Percentiles rank a stretch among this genome's conserved stretches.
These are phyloP conservation scores for Branchellion lobata DNA, from an alignment of 2,888 invertebrate species.

Conservation along the genomic window DNA sequence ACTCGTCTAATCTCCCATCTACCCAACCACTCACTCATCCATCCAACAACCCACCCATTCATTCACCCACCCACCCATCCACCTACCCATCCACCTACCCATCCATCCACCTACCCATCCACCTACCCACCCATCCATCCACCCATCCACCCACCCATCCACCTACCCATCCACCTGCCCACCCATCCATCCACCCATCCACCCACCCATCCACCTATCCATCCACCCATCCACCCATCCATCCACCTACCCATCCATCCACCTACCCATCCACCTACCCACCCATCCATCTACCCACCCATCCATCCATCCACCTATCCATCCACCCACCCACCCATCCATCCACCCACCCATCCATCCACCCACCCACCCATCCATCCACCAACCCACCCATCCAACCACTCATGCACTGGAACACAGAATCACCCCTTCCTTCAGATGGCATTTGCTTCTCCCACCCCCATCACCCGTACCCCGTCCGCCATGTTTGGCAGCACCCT, in stretches of 20 bases:
- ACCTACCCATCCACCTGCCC: slow-evolving; percentile 20
- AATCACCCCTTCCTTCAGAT: background rate
- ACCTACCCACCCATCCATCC: slow-evolving; percentile 28
- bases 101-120: slow-evolving; percentile 24
- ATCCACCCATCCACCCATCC: too few relatives aligned
- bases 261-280: slow-evolving; percentile 24
- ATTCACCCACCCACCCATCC: background rate
- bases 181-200: slow-evolving; percentile 23
- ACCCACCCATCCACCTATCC: slow-evolving; percentile 26
- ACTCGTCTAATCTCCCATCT: too few relatives aligned
- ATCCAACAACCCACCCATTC: too few relatives aligned
- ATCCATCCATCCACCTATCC: slow-evolving; percentile 24
- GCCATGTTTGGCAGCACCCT: slow-evolving; percentile 23
- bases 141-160: slow-evolving; percentile 15
- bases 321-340: background rate
- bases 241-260: slow-evolving; percentile 26
- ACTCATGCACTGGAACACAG: too few relatives aligned
- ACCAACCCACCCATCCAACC: too few relatives aligned
- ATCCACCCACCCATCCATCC: too few relatives aligned
- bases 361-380: too few relatives aligned
- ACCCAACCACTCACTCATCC: too few relatives aligned
- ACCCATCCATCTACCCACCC: slow-evolving; percentile 25
- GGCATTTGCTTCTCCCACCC: slow-evolving; percentile 39
- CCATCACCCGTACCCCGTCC: slow-evolving; percentile 25
- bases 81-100: background rate